These are phyloP conservation scores for Brachypalpus laphriformis DNA, from an alignment of 2,888 invertebrate species.

Conservation along the genomic window DNA sequence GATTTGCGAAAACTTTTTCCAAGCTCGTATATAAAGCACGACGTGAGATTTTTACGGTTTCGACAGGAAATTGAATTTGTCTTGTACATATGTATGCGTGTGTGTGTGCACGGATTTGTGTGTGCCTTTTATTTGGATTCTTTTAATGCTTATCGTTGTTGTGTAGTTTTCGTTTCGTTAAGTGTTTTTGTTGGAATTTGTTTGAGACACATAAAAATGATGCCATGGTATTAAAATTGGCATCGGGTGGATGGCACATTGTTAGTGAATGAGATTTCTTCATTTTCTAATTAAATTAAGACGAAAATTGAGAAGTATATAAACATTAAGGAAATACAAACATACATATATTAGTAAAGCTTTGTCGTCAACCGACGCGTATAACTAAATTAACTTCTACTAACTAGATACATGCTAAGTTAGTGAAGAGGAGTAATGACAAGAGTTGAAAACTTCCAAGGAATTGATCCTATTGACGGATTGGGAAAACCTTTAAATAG, in stretches of 20 bases:
- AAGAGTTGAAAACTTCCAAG: too few species aligned
- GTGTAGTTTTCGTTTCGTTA: neutral
- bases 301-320: too few species aligned
- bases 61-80: constrained; percentile 52
- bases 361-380: too few species aligned
- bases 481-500: too few species aligned
- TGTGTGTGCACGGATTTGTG: neutral
- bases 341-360: too few species aligned
- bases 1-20: constrained; percentile 9
- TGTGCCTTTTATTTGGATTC: constrained; percentile 14
- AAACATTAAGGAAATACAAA: too few species aligned
- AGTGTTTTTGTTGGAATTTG: constrained; percentile 8
- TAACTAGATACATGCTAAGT: too few species aligned
- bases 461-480: too few species aligned
- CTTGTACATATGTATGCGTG: neutral
- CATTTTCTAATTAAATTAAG: neutral
- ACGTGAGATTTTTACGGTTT: constrained; percentile 45
- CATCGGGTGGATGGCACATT: neutral
- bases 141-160: constrained; percentile 23
- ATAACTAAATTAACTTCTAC: too few species aligned
- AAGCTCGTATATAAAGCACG: neutral
- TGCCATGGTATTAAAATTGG: neutral
- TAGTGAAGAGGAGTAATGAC: too few species aligned
- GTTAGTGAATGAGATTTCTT: neutral
- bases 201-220: constrained; percentile 9